A percentile compares a stretch with the other conserved stretches of the same genome.
These are phyloP conservation scores for Enoplosus armatus DNA, from an alignment of 2,797 vertebrate species.

Conservation along the genomic window DNA sequence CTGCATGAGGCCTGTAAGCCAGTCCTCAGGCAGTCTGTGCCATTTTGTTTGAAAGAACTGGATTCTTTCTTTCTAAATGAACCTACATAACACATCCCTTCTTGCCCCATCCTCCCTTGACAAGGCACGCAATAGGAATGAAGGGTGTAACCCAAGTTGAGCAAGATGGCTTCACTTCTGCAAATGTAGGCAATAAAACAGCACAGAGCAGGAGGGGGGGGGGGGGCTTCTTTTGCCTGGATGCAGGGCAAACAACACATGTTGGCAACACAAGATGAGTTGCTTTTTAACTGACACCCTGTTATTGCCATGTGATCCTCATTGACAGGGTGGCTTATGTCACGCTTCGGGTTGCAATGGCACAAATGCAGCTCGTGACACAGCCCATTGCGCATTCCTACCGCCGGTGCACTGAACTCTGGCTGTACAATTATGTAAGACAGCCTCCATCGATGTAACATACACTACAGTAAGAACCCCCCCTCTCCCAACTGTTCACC, in stretches of 20 bases:
- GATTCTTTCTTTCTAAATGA: slow-evolving; percentile 46
- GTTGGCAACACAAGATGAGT: slow-evolving; percentile 44
- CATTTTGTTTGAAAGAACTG: slow-evolving; percentile 61
- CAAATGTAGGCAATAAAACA: slow-evolving; percentile 68
- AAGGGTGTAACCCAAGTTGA: slow-evolving; percentile 82
- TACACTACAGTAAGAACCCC: slow-evolving; percentile 45
- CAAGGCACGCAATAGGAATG: slow-evolving; percentile 76
- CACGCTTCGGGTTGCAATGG: slow-evolving; percentile 73
- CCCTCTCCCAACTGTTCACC: slow-evolving; percentile 12
- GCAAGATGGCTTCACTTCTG: slow-evolving; percentile 81
- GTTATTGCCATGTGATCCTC: slow-evolving; percentile 72
- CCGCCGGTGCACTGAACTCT: slow-evolving; percentile 77
- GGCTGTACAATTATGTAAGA: slow-evolving; percentile 81
- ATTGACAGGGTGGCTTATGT: slow-evolving; percentile 73
- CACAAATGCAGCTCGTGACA: slow-evolving; percentile 82
- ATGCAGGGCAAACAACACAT: slow-evolving; percentile 29
- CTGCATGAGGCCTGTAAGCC: slow-evolving; percentile 54
- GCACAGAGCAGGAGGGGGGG: not conserved
- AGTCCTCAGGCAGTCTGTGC: slow-evolving; percentile 58
- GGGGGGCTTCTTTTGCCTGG: slow-evolving; percentile 12
- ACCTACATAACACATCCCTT: slow-evolving; percentile 66
- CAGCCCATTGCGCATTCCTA: slow-evolving; percentile 79
- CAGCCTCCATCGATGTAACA: slow-evolving; percentile 57
- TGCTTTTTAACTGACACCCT: slow-evolving; percentile 58
- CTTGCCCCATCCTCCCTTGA: slow-evolving; percentile 72